A percentile compares a stretch with the other conserved stretches of the same genome.
These are phyloP conservation scores for Hassar affinis DNA, from an alignment of 2,113 vertebrate genomes.

Conservation along the genomic window DNA sequence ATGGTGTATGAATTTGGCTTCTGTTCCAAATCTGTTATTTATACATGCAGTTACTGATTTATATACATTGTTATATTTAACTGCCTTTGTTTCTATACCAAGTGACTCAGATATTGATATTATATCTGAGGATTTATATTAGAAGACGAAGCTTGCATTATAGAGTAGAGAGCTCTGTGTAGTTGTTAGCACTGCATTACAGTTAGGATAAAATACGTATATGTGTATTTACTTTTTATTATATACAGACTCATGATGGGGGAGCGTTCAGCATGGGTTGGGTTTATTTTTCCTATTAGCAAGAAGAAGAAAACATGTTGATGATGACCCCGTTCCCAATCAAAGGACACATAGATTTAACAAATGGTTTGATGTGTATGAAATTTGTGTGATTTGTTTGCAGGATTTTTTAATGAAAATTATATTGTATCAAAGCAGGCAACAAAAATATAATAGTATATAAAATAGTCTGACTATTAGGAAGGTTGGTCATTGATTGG, in stretches of 20 bases:
- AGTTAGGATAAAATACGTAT: background rate
- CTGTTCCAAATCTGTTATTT: conserved; percentile 10
- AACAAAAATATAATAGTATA: background rate
- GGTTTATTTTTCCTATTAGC: background rate
- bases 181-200: background rate
- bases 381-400: background rate
- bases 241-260: background rate
- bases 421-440: background rate
- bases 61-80: conserved; percentile 5
- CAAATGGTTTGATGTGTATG: background rate
- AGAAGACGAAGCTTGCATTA: background rate
- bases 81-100: background rate
- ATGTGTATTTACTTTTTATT: background rate
- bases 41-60: background rate
- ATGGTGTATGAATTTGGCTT: conserved; percentile 38
- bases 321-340: background rate
- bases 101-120: background rate
- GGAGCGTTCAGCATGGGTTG: background rate
- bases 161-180: background rate
- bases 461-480: background rate
- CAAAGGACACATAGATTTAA: background rate
- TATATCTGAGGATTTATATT: conserved; percentile 22
- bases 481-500: background rate
- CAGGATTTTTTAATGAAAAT: no score
- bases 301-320: background rate